Base-by-base conservation (phyloP, 1,140 invertebrate species). In the Macrotrachela quadricornifera region DNA sequence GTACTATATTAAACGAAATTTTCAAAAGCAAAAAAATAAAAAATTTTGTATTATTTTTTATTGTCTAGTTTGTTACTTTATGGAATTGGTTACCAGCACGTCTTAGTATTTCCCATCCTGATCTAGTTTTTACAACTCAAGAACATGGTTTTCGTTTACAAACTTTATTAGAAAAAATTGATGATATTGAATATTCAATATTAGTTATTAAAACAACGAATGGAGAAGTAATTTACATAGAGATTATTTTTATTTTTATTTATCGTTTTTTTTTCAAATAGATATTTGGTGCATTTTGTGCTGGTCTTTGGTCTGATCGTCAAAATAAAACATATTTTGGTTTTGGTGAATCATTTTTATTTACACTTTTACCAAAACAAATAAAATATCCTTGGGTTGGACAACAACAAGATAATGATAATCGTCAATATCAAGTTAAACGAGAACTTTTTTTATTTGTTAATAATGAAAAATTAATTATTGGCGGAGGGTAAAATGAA, bases 191-290 rank as follows among this genome's bases (percentile, higher is more conserved):
- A 44, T 43, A 39, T 38, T 47, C 41, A 6, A 54, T 54, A 18
- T 10, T 54, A 18, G 41, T 48, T 11, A 14, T 54, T 42, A 41
- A 45, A n/a, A 49, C 53, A 10, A 49, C 53, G 1, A 49, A 39
- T 15, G 84, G 85, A 66, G 85, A 90, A 82, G 84, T 73, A 57
- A 3, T 44, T 42, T 39, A 2, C 56, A 46, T 16, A 14, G 9
- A 10, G 21, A 39, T 12, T 42, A 47, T 41, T 48, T 43, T 13
- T 51, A 51, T 39, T n/a, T n/a, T n/a, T n/a, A n/a, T n/a, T n/a
- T n/a, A n/a, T n/a, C n/a, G n/a, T 30, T 30, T 8, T 30, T 30
- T 30, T 30, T 30, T 30, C 8, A 37, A 50, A 38, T 49, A 45
- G 10, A 37, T 54, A 43, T 54, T 54, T n/a, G 53, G 53, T 37